Percentiles rank a stretch among this genome's conserved stretches.
These are phyloP conservation scores for Ganaspis brasiliensis DNA, from an alignment of 2,888 invertebrate genomes.

Conservation along the genomic window DNA sequence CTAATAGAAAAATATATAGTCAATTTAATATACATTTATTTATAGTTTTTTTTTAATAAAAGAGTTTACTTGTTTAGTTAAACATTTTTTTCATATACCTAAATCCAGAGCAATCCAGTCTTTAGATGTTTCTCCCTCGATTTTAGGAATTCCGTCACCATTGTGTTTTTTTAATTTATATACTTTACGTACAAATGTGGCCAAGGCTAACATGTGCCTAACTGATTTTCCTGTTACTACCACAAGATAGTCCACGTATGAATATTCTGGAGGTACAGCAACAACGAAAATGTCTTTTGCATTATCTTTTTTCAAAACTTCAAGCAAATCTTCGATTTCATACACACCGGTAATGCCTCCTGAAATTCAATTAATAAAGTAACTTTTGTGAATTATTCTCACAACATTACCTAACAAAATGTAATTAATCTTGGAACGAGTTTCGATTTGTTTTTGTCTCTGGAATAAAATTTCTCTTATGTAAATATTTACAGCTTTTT, in stretches of 20 bases:
- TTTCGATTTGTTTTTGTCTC: no score
- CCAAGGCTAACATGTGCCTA: conserved; percentile 88
- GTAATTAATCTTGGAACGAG: no score
- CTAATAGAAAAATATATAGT: conserved; percentile 81
- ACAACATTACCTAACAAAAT: no score
- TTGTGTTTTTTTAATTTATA: conserved; percentile 87
- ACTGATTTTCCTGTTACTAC: conserved; percentile 89
- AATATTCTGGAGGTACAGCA: conserved; percentile 86
- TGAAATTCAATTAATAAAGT: conserved; percentile 74
- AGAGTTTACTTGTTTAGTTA: neutral
- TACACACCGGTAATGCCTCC: conserved; percentile 93
- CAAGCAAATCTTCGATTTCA: conserved; percentile 92
- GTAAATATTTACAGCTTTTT: no score
- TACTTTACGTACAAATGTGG: conserved; percentile 88
- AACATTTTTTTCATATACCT: conserved; percentile 82
- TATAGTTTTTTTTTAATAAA: neutral
- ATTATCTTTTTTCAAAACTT: conserved; percentile 89
- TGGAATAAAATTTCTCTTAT: no score
- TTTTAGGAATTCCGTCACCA: conserved; percentile 86
- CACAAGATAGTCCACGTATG: conserved; percentile 93
- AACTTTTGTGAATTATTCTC: no score
- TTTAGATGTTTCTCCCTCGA: conserved; percentile 89
- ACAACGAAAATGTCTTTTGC: conserved; percentile 91
- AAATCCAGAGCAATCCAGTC: conserved; percentile 96
- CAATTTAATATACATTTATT: neutral